Evolutionary conservation across 2,888 invertebrate genomes (phyloP), one percentile per base, ranked within the genome.

Genomic region (Lamellibrachia satsuma): DNA sequence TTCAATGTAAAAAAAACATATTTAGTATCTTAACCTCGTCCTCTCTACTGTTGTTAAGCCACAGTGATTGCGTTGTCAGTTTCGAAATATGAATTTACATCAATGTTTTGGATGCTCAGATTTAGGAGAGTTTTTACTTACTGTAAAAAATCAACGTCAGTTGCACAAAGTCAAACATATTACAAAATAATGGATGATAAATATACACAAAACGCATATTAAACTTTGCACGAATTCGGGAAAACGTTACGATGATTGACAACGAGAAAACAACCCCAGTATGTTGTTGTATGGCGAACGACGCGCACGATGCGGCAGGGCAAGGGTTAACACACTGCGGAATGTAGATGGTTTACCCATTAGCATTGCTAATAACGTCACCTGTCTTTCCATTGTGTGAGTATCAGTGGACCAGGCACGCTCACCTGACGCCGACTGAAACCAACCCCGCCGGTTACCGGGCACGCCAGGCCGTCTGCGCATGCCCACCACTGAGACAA

Each of bases 341-440:
- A 75, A 75, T 75, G 75, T 75, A 75, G 75, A 75, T 75, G 22
- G 75, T 15, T 75, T 75, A 75, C 75, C 15, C 75, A 75, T 75
- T 75, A 75, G 75, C 15, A 75, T 75, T 75, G 75, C 75, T 75
- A 75, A 75, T 75, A 75, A 75, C 75, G 75, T 75, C 22, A 75
- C 75, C 75, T 75, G 75, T 22, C 75, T 15, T 3, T 75, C 22
- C 22, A 60, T 55, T 55, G 60, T 22, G 75, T 75, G 75, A 2
- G 75, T 4, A 15, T 11, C 75, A 3, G 75, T 22, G 39, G 39
- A 22, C 75, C 75, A 75, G 75, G 22, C 75, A 75, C 75, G 22
- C 22, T 22, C 22, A 6, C 11, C 75, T 75, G 3, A 6, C 15
- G n/a, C 75, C 75, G n/a, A 11, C 22, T 6, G 75, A 75, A 75